phyloP scores from a whole-genome alignment of 2,113 vertebrate genomes.

The Acanthisitta chloris region DNA sequence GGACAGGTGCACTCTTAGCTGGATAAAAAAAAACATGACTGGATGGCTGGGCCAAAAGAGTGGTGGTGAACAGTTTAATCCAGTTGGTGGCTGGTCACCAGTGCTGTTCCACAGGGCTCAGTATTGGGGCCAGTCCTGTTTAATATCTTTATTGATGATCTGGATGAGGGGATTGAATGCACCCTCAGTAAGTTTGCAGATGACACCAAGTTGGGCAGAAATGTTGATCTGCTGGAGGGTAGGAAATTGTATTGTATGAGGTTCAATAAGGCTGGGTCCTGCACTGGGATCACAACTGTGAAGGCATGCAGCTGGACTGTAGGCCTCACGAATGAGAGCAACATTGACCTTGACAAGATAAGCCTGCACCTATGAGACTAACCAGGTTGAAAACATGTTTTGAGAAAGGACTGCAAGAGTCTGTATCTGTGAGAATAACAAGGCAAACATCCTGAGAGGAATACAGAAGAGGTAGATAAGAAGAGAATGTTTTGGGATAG shows the following conservation, averaged over 20 bases:
- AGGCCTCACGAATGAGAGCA: no score
- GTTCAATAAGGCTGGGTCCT: not conserved
- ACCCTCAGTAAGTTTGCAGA: not conserved
- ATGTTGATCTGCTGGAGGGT: not conserved
- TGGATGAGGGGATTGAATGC: not conserved
- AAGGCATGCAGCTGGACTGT: no score
- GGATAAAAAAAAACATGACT: not conserved
- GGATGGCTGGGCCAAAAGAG: not conserved
- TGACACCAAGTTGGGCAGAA: not conserved
- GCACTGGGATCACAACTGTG: not conserved
- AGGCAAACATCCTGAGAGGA: no score
- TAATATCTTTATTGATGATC: not conserved
- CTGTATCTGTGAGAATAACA: no score
- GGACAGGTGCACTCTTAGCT: not conserved
- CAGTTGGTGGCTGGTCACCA: not conserved
- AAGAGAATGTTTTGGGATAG: no score
- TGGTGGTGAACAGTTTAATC: not conserved
- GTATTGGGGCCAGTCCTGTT: not conserved
- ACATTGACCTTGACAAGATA: no score
- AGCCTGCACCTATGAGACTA: no score
- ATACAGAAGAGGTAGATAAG: no score
- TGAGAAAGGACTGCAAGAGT: no score
- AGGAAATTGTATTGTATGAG: not conserved
- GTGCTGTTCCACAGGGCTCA: not conserved
- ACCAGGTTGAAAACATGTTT: no score